A percentile compares a stretch with the other conserved stretches of the same genome.
Conservation (phyloP, 2,113 vertebrate species). For the Hydrolagus affinis region DNA sequence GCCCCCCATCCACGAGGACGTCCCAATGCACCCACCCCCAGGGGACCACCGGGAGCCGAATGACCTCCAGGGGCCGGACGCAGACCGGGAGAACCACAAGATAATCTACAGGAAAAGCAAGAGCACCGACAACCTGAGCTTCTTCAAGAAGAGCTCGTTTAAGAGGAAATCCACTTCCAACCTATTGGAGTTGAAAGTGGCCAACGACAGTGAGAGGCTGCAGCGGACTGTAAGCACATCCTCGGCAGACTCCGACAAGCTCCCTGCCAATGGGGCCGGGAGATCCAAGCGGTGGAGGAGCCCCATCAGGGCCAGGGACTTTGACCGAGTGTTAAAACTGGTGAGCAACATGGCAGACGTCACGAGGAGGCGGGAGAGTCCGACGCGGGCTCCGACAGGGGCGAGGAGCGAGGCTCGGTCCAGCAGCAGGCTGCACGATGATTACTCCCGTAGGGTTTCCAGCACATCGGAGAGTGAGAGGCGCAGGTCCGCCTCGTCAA, state of each 20-base stretch:
- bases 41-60: slow-evolving; percentile 34
- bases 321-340: slow-evolving; percentile 66
- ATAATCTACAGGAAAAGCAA: slow-evolving; percentile 67
- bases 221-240: slow-evolving; percentile 58
- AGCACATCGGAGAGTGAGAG: slow-evolving; percentile 53
- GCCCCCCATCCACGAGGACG: slow-evolving; percentile 38
- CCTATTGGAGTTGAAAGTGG: slow-evolving; percentile 45
- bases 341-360: slow-evolving; percentile 73
- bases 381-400: slow-evolving; percentile 43
- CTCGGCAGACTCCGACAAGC: slow-evolving; percentile 55
- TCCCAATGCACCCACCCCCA: slow-evolving; percentile 31
- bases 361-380: slow-evolving; percentile 50
- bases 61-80: slow-evolving; percentile 45
- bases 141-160: slow-evolving; percentile 73
- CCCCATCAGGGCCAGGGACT: slow-evolving; percentile 64
- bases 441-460: slow-evolving; percentile 80
- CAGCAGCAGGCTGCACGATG: slow-evolving; percentile 75
- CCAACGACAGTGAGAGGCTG: slow-evolving; percentile 45
- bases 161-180: slow-evolving; percentile 65
- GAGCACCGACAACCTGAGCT: slow-evolving; percentile 75
- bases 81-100: slow-evolving; percentile 50
- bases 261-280: slow-evolving; percentile 41
- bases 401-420: slow-evolving; percentile 41
- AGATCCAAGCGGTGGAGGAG: slow-evolving; percentile 55
- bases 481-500: slow-evolving; percentile 47